Conservation (phyloP, 2,888 invertebrate species). For the Pristionchus entomophagus region DNA sequence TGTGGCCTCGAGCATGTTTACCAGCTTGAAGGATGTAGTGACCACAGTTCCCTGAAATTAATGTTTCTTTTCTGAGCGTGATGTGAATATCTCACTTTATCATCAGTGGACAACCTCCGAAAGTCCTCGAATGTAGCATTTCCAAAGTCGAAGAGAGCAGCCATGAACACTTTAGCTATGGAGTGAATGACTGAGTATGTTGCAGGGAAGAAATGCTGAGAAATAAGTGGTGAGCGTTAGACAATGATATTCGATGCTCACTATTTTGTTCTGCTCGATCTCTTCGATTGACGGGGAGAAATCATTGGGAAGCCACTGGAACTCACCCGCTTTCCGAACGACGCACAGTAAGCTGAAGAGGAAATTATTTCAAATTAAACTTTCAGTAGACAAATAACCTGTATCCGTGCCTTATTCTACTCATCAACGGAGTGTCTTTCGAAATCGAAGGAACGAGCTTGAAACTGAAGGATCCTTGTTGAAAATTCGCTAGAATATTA, state of each 20-base stretch:
- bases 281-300: not conserved
- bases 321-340: not conserved
- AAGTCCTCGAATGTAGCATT: not conserved
- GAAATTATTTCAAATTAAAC: not conserved
- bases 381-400: not conserved
- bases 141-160: not conserved
- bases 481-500: not conserved
- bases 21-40: not conserved
- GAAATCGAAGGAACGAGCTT: not conserved
- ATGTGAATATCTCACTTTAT: not conserved
- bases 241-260: not conserved
- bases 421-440: not conserved
- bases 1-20: not conserved
- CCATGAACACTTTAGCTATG: not conserved
- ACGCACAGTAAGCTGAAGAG: not conserved
- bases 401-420: not conserved
- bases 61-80: too few relatives aligned
- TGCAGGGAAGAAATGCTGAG: not conserved
- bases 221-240: too few relatives aligned
- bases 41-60: not conserved
- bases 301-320: not conserved
- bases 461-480: conserved; percentile 6
- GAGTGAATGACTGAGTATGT: not conserved
- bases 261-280: not conserved
- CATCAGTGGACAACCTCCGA: not conserved